These are phyloP conservation scores for Cheilosia pagana DNA, from an alignment of 2,888 invertebrate species.

Conservation along the genomic window DNA sequence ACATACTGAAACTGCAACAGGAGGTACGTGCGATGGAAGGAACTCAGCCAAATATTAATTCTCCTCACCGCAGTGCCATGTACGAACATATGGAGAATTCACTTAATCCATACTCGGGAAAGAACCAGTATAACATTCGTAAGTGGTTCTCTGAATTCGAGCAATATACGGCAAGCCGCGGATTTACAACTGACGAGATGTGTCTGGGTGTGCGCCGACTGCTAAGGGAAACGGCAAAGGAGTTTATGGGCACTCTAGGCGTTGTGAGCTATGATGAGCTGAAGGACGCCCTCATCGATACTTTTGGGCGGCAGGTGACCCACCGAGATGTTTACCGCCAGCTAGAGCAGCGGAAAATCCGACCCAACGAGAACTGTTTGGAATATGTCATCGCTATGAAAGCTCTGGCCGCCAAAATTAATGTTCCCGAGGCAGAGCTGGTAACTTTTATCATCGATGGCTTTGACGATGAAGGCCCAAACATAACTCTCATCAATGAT, in stretches of 20 bases:
- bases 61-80: neutral
- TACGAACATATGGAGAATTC: constrained; percentile 9
- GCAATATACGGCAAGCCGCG: constrained; percentile 1
- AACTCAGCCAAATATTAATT: neutral
- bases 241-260: neutral
- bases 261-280: constrained; percentile 6
- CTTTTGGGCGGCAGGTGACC: constrained; percentile 31
- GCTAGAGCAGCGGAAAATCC: constrained; percentile 7
- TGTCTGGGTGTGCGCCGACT: constrained; percentile 20
- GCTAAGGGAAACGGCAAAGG: constrained; percentile 5
- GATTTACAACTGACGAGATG: constrained; percentile 4
- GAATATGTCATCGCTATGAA: no score
- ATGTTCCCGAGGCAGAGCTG: no score
- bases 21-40: neutral
- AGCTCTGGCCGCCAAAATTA: no score
- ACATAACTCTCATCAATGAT: no score
- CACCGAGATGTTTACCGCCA: constrained; percentile 12
- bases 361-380: constrained; percentile 16
- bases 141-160: constrained; percentile 28
- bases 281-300: constrained; percentile 11
- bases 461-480: no score
- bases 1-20: no score
- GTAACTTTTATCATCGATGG: no score
- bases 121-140: neutral
- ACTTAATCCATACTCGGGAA: neutral